Base-by-base conservation (phyloP, 2,113 vertebrate species). In the Tyrannus savana region DNA sequence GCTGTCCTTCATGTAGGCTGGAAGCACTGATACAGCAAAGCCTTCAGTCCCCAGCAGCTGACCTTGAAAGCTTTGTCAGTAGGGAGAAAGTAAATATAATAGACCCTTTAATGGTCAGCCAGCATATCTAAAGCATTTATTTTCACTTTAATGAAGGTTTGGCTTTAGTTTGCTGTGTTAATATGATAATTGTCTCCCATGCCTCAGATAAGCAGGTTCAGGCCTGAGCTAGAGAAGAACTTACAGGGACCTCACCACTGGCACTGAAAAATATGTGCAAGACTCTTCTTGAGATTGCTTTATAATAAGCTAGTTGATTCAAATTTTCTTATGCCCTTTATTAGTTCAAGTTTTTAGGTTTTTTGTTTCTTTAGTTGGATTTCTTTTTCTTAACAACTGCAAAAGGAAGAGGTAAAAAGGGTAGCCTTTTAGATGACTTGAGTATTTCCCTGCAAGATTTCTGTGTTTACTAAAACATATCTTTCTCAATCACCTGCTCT, bases 221-320 rank as follows among this genome's bases (percentile, higher is more conserved):
- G 35, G 17, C 5, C 35, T 42, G 52, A 75, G n/a, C 27, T 52
- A 23, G 5, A 47, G 6, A 22, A 7, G 12, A 89, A 64, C 19
- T 79, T 69, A 14, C 0, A 2, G 16, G 0, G 22, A 4, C 25
- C 50, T 31, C 49, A 47, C 27, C 24, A 47, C 12, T 46, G 37
- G 19, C 30, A 81, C 18, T 30, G 27, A 59, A 5, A 83, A 79
- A 42, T 4, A 50, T 4, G 3, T 39, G 59, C 25, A 76, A 79
- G 53, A 35, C 16, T 39, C 30, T 50, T 80, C 6, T 7, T 7
- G 59, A 56, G 25, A 62, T 37, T 86, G 64, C n/a, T 60, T 60
- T 53, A 31, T 15, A 56, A 28, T 47, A 56, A 71, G 12, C 18
- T 60, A 30, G 24, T 35, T 60, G 35, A 64, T 60, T 69, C 12